Evolutionary conservation across 2,888 invertebrate species (phyloP), one percentile per base, ranked within the genome.

Genomic region (Campaea margaritaria): DNA sequence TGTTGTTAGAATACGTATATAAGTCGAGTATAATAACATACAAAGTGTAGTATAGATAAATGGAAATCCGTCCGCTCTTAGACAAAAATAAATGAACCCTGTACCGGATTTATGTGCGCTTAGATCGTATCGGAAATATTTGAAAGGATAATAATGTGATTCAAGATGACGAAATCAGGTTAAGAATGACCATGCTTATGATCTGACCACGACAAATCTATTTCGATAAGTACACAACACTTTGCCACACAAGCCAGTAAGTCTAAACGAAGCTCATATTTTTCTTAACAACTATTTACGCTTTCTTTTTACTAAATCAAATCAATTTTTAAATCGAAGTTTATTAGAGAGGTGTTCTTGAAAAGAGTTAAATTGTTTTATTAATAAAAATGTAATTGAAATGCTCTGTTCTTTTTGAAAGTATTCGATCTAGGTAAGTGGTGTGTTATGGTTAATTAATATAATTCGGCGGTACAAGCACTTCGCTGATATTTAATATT

Each of bases 211-310:
- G 76, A 71, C 44, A 62, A 76, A 73, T 49, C 76, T 87, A 82
- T 82, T 84, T 83, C 77, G 74, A 75, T 82, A 82, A 77, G 74
- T 85, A 86, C 85, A 87, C 84, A 86, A 86, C 86, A 86, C 83
- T 79, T 81, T 80, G 84, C 84, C 83, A 89, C 85, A 86, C 78
- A 91, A 91, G 91, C 91, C 88, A 86, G 87, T 91, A 79, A 89
- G 76, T 89, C 91, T 91, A 90, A 89, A 91, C 78, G 83, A 92
- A 92, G 91, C 91, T 92, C 91, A 89, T 91, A 89, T 90, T 91
- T 73, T 87, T 89, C 91, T 91, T 91, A 92, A 86, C 76, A 84
- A 74, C 90, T 91, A 91, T 86, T 79, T 77, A 84, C 78, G 81
- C 82, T 77, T n/a, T 10, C 10, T 13, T 39, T 80, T 81, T 81